Evolutionary conservation across 2,888 invertebrate species (phyloP).

Genomic region (Caenorhabditis japonica): DNA sequence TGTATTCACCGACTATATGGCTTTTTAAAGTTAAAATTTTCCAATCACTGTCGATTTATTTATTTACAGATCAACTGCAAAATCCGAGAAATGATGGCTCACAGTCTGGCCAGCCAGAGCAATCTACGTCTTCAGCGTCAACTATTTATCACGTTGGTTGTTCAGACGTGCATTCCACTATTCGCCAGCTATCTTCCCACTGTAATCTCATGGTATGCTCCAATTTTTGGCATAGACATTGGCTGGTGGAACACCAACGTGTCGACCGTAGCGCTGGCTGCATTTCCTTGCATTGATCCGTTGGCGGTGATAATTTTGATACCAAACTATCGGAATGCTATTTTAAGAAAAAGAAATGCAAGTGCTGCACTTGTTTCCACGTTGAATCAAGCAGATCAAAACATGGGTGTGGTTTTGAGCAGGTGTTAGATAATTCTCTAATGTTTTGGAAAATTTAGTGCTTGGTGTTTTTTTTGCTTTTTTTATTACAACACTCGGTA

Average conservation of each 20-base stretch:
- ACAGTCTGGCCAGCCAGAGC: conserved; percentile 1
- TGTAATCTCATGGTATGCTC: conserved; percentile 34
- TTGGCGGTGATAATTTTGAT: conserved; percentile 29
- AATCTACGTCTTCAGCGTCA: conserved; percentile 16
- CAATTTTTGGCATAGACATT: conserved; percentile 22
- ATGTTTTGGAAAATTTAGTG: too few species aligned
- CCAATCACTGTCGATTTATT: too few species aligned
- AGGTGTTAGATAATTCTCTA: too few species aligned
- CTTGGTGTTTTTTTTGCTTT: too few species aligned
- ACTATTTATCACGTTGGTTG: conserved; percentile 10
- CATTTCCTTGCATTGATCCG: conserved; percentile 41
- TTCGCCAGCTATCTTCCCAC: conserved; percentile 28
- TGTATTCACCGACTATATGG: too few species aligned
- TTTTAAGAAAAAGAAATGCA: not conserved
- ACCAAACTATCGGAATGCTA: conserved; percentile 27
- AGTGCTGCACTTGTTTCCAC: too few species aligned
- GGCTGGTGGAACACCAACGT: conserved; percentile 41
- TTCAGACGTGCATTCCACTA: conserved; percentile 42
- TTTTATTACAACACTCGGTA: too few species aligned
- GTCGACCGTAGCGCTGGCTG: conserved; percentile 22
- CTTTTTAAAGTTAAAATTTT: too few species aligned
- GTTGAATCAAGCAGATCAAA: too few species aligned
- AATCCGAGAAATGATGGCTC: conserved; percentile 9
- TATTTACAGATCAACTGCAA: conserved; percentile 10
- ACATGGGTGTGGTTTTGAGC: too few species aligned